phyloP scores from a whole-genome alignment of 2,113 vertebrate species.

The Hyperoodon ampullatus region DNA sequence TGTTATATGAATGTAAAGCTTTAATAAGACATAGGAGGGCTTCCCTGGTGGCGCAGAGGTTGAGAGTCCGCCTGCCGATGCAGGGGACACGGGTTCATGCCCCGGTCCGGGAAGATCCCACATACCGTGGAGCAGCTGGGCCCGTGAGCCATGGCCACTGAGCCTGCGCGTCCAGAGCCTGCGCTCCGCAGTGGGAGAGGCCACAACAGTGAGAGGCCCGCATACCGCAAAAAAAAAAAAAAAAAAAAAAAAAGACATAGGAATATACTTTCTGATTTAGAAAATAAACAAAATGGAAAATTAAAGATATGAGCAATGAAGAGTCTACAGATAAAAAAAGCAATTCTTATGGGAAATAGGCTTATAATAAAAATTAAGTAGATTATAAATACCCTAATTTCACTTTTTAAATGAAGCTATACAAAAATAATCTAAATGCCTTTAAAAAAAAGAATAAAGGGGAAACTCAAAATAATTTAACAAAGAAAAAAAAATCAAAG shows the following conservation, averaged over 20 bases:
- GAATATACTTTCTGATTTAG: neutral
- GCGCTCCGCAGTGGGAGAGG: too few relatives aligned
- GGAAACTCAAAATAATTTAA: constrained; percentile 66
- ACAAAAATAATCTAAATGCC: neutral
- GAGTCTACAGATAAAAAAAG: neutral
- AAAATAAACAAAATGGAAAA: neutral
- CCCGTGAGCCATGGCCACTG: too few relatives aligned
- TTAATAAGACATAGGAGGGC: neutral
- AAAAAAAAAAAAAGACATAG: neutral
- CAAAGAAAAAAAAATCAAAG: neutral
- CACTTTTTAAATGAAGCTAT: neutral
- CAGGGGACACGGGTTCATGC: too few relatives aligned
- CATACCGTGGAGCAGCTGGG: too few relatives aligned
- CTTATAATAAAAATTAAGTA: neutral
- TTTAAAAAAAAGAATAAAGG: constrained; percentile 47
- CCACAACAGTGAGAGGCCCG: too few relatives aligned
- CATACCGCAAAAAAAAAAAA: too few relatives aligned
- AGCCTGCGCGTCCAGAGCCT: too few relatives aligned
- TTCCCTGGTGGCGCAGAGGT: too few relatives aligned
- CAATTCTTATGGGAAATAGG: neutral
- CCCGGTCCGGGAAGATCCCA: too few relatives aligned
- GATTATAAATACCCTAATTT: neutral
- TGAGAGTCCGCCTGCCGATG: too few relatives aligned
- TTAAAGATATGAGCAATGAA: neutral
- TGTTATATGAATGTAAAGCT: neutral